Evolutionary conservation across 2,888 invertebrate species (phyloP).

Genomic region (Zhuqinia jingwanae): DNA sequence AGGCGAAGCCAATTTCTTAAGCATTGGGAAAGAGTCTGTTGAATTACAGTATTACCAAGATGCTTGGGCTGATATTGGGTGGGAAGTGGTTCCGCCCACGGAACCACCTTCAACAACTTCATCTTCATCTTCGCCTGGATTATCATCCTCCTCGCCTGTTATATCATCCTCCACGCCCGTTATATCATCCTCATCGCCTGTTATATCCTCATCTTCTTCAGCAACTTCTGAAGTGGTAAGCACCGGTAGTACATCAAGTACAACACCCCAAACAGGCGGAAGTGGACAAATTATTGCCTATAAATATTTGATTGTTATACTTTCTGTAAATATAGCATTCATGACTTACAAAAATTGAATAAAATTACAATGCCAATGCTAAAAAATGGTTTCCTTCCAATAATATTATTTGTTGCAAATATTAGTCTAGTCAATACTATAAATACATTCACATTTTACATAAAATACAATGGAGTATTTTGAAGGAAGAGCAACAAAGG

Average conservation of each 20-base stretch:
- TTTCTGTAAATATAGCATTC: no score
- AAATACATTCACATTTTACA: no score
- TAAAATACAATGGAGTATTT: no score
- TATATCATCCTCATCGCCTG: background rate
- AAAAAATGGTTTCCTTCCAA: no score
- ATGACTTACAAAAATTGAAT: no score
- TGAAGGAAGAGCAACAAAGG: no score
- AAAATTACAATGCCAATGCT: no score
- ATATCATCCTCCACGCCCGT: background rate
- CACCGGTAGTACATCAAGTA: no score
- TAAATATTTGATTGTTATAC: background rate
- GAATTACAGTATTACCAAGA: constrained; percentile 54
- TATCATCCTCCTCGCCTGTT: background rate
- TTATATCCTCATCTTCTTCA: no score
- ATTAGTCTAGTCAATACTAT: no score
- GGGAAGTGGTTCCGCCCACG: constrained; percentile 45
- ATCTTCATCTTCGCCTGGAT: background rate
- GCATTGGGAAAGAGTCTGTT: constrained; percentile 34
- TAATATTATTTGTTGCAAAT: no score
- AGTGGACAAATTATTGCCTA: background rate
- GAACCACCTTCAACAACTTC: constrained; percentile 14
- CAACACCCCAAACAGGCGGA: background rate
- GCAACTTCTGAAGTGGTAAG: no score
- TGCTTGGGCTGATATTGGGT: constrained; percentile 43
- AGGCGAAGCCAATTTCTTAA: constrained; percentile 7